Percentiles rank a stretch among this genome's conserved stretches.
phyloP scores from a whole-genome alignment of 2,797 vertebrate species.

The Valencia hispanica region DNA sequence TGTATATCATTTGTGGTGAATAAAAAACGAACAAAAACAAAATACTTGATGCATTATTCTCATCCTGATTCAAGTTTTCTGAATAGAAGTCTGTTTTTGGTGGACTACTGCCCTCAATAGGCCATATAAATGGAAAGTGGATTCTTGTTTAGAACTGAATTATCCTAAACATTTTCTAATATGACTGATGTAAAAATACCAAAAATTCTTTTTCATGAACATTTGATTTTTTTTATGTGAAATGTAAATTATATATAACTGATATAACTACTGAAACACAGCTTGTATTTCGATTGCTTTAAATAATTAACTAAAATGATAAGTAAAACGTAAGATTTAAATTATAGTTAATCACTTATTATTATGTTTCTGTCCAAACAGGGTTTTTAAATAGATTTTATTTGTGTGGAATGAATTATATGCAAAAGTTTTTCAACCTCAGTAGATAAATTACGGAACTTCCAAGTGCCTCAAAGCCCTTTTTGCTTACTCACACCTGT shows the following conservation, averaged over 20 bases:
- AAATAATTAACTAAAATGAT: not conserved
- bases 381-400: not conserved
- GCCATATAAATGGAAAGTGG: constrained; percentile 21
- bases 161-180: not conserved
- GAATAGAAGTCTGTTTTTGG: constrained; percentile 55
- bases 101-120: constrained; percentile 77
- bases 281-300: not conserved
- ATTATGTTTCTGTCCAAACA: not conserved
- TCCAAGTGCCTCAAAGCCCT: not conserved
- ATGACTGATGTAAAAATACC: not conserved
- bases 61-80: constrained; percentile 45
- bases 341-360: not conserved
- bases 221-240: not conserved
- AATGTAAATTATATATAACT: not conserved
- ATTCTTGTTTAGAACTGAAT: not conserved
- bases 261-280: not conserved
- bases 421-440: not conserved
- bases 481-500: not conserved
- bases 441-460: not conserved
- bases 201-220: not conserved
- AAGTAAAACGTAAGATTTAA: not conserved
- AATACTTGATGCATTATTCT: constrained; percentile 46
- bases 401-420: not conserved
- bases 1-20: constrained; percentile 17
- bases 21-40: constrained; percentile 5